A percentile compares a stretch with the other conserved stretches of the same genome.
Conservation (phyloP, 2,113 vertebrate species). For the Rhea americana region DNA sequence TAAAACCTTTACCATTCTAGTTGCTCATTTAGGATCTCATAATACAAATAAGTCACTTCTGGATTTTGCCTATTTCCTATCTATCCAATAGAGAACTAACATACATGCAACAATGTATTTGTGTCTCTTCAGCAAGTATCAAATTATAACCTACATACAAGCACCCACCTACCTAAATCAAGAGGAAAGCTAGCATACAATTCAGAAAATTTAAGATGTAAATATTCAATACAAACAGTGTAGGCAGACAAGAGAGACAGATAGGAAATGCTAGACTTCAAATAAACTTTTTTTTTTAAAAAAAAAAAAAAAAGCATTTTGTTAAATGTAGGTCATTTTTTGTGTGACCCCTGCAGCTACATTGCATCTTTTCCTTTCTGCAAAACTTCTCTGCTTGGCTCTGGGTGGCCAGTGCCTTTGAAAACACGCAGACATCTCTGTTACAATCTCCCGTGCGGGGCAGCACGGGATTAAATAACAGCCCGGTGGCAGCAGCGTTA, state of each 20-base stretch:
- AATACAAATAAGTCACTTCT: not conserved
- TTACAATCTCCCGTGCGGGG: not conserved
- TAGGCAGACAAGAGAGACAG: not conserved
- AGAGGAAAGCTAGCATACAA: not conserved
- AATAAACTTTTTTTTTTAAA: not conserved
- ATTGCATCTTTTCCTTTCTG: not conserved
- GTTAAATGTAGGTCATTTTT: not conserved
- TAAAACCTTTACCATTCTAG: not conserved
- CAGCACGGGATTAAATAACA: not conserved
- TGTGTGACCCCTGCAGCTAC: not conserved
- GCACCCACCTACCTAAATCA: not conserved
- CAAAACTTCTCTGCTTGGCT: not conserved
- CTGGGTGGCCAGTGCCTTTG: not conserved
- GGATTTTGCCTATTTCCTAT: slow-evolving; percentile 26
- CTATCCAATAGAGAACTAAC: not conserved
- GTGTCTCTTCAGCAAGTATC: not conserved
- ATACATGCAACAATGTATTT: not conserved
- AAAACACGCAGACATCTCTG: not conserved
- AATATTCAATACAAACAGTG: not conserved
- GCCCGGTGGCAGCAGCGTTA: not conserved
- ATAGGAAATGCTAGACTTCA: not conserved
- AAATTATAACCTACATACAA: not conserved
- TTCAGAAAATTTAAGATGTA: not conserved
- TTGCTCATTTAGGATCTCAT: not conserved
- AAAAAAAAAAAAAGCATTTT: not conserved